phyloP scores from a whole-genome alignment of 1,140 invertebrate genomes.

The Coelopa frigida region DNA sequence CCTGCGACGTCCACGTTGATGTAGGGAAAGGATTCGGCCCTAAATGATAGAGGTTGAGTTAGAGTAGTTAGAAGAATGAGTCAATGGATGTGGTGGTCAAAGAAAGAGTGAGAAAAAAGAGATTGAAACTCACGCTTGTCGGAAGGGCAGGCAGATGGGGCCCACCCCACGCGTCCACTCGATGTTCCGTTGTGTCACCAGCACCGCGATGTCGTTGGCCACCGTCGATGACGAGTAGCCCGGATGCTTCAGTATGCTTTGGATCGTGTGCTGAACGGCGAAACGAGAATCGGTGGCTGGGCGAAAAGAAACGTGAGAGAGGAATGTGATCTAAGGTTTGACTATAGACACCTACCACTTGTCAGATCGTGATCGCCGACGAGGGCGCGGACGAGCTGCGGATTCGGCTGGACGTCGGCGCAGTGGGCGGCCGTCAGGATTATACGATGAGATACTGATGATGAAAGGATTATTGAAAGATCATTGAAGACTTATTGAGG shows the following conservation, averaged over 20 bases:
- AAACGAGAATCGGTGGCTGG: constrained; percentile 26
- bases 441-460: constrained; percentile 23
- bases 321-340: neutral
- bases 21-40: constrained; percentile 16
- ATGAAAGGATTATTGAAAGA: too few species aligned
- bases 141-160: constrained; percentile 33
- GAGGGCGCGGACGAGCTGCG: constrained; percentile 22
- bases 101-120: neutral
- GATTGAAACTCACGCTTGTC: constrained; percentile 21
- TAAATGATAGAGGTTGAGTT: constrained; percentile 3
- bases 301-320: neutral
- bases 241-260: constrained; percentile 26
- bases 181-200: constrained; percentile 20
- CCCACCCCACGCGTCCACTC: constrained; percentile 34
- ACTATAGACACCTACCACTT: constrained; percentile 16
- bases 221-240: constrained; percentile 18
- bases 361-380: constrained; percentile 30
- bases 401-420: constrained; percentile 15
- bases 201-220: constrained; percentile 30
- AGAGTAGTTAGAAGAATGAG: neutral
- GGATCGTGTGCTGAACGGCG: constrained; percentile 24
- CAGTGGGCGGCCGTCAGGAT: constrained; percentile 39
- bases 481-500: too few species aligned
- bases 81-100: too few species aligned
- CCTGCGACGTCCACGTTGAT: constrained; percentile 28